Base-by-base conservation (phyloP, 2,113 vertebrate genomes). In the Periophthalmus modestus region DNA sequence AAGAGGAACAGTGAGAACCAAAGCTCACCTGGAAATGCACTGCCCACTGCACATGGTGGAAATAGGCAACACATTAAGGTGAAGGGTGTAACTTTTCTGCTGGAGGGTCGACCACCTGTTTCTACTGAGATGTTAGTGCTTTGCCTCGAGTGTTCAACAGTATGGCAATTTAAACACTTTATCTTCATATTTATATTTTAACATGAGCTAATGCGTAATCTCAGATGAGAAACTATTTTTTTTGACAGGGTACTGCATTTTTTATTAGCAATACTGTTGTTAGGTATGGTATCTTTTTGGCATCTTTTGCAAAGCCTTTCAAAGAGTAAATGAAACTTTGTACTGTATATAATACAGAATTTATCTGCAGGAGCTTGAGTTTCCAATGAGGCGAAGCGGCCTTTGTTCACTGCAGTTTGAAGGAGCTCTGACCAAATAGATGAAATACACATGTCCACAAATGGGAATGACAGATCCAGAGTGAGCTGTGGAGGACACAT, bases 1-100 rank as follows among this genome's bases (percentile, higher is more conserved):
- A 81, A 89, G 88, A 71, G 70, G 71, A 79, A 54, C 78, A 39
- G 78, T 59, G 62, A 68, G 58, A 76, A 43, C 34, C 62, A 65
- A 36, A 19, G 13, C 16, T 52, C 57, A 48, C 55, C 59, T 36
- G 28, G 2, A 28, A 15, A 18, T 62, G 10, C 59, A 34, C 59
- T 62, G 54, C 5, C 54, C 54, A 11, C n/a, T 57, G 54, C 6
- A 52, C 50, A 52, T 16, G 48, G 15, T 16, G 48, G 48, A 50
- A 18, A 52, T 18, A 18, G 6, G 50, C 4, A 19, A 52, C 14
- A 2, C 7, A 52, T 6, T 58, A 10, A 24, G 28, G 28, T 28
- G 28, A 28, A 28, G 19, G 24, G 12, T 58, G 21, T 24, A 58
- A 21, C 10, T 24, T 23, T 43, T 43, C 36, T 39, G 36, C 3